phyloP scores from a whole-genome alignment of 2,113 vertebrate genomes.

The Lampris incognitus region DNA sequence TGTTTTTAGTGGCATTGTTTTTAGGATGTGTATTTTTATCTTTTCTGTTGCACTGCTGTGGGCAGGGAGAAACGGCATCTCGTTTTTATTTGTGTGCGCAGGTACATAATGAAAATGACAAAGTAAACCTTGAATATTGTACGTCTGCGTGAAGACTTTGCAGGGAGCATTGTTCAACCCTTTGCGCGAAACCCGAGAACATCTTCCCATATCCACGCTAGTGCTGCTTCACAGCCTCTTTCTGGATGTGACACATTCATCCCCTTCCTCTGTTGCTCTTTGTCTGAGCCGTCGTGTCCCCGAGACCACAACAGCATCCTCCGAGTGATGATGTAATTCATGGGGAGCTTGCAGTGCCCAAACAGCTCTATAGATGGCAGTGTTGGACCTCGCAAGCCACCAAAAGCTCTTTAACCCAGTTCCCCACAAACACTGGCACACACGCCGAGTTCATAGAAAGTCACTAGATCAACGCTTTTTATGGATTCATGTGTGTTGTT shows the following conservation, averaged over 20 bases:
- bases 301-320: conserved; percentile 68
- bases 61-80: no score
- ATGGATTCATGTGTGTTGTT: conserved; percentile 63
- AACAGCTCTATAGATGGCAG: conserved; percentile 85
- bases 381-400: conserved; percentile 77
- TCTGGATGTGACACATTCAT: not conserved
- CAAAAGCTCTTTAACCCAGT: conserved; percentile 77
- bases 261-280: conserved; percentile 61
- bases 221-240: not conserved
- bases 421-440: conserved; percentile 70
- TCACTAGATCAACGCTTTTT: conserved; percentile 73
- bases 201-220: no score
- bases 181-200: no score
- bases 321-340: conserved; percentile 80
- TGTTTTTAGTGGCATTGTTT: no score
- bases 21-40: no score
- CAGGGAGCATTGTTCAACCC: no score
- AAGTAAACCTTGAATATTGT: no score
- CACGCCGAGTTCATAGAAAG: conserved; percentile 76
- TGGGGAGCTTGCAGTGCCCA: conserved; percentile 10
- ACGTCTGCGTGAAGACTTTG: no score
- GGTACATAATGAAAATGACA: no score
- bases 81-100: no score
- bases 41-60: no score
- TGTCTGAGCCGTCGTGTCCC: conserved; percentile 74